phyloP scores from a whole-genome alignment of 1,140 invertebrate genomes.

The Sminthurinus signatus region DNA sequence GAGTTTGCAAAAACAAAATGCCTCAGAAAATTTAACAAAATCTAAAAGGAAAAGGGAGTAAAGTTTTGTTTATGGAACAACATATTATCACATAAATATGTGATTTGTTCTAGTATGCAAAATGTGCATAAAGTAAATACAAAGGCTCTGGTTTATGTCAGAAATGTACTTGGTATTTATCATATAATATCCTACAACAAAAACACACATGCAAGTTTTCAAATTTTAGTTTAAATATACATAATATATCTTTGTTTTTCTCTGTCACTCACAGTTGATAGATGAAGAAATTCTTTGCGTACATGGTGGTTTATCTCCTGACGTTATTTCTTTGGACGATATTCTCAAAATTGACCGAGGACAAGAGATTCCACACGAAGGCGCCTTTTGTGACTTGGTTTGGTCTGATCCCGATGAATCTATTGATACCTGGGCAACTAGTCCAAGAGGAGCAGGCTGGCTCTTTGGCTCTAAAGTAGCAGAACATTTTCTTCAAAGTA shows the following conservation, averaged over 20 bases:
- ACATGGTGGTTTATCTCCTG: constrained; percentile 90
- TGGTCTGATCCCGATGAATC: constrained; percentile 94
- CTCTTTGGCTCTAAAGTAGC: constrained; percentile 81
- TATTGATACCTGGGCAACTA: constrained; percentile 81
- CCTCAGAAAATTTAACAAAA: no score
- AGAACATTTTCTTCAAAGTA: constrained; percentile 85
- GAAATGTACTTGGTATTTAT: no score
- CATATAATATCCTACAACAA: no score
- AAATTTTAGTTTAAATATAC: background rate
- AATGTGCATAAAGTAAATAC: no score
- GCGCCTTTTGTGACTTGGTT: constrained; percentile 86
- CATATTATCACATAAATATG: no score
- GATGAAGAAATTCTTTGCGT: constrained; percentile 95
- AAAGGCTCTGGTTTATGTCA: no score
- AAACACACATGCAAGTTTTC: background rate
- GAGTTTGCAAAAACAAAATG: no score
- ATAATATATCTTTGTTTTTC: no score
- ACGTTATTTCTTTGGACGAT: constrained; percentile 86
- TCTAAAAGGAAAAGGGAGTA: no score
- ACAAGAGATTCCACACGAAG: constrained; percentile 95
- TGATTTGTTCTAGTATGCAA: no score
- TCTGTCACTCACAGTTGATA: constrained; percentile 63
- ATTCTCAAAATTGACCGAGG: constrained; percentile 90
- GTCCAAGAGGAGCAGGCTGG: constrained; percentile 87
- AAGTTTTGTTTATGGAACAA: no score